Percentiles rank a stretch among this genome's conserved stretches.
Conservation (phyloP, 2,888 invertebrate species). For the Folsomia candida region DNA sequence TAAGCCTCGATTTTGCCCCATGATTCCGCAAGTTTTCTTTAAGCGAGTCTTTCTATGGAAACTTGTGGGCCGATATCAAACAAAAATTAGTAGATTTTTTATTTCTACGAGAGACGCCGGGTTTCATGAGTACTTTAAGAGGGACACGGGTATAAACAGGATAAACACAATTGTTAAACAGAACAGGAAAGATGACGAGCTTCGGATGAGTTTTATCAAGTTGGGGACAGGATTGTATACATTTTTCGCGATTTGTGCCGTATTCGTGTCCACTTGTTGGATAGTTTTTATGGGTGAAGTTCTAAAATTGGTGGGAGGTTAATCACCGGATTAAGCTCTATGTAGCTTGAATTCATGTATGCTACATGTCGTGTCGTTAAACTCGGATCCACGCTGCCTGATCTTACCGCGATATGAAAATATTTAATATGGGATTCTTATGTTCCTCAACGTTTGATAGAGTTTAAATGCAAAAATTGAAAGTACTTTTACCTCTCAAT, state of each 20-base stretch:
- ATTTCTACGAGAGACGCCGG: neutral
- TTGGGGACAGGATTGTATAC: neutral
- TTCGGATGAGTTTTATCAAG: neutral
- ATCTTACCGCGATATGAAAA: no score
- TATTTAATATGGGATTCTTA: no score
- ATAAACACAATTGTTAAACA: neutral
- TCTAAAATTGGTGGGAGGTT: no score
- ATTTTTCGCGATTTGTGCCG: neutral
- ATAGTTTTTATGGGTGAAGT: no score
- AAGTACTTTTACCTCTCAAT: no score
- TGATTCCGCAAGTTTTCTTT: neutral
- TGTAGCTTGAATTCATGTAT: no score
- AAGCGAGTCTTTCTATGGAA: neutral
- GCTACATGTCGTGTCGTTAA: no score
- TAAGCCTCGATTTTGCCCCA: neutral
- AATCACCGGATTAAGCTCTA: no score
- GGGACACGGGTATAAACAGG: neutral
- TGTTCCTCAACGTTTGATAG: no score
- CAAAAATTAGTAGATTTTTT: neutral
- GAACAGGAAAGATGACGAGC: neutral
- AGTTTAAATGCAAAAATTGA: no score
- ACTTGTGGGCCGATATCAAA: neutral
- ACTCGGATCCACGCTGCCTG: no score
- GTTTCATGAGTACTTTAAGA: neutral
- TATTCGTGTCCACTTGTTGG: no score